Conservation (phyloP, 2,113 vertebrate species). For the Himantopus leucocephalus region DNA sequence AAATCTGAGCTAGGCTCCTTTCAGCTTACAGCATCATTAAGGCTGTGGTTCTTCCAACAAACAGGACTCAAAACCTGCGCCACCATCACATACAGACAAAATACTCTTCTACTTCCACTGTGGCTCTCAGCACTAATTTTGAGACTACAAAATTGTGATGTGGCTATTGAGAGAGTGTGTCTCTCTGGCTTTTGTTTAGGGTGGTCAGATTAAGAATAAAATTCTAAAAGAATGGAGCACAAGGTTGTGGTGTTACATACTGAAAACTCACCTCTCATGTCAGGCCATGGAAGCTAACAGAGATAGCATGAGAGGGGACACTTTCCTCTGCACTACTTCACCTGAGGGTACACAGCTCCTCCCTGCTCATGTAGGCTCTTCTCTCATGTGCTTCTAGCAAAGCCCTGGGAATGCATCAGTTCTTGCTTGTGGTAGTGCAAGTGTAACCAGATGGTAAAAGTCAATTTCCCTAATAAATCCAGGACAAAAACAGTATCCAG, state of each 20-base stretch:
- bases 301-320: neutral
- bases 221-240: neutral
- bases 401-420: neutral
- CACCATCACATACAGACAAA: neutral
- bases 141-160: neutral
- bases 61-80: neutral
- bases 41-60: neutral
- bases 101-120: neutral
- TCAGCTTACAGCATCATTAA: neutral
- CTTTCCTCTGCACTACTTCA: neutral
- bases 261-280: neutral
- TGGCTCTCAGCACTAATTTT: neutral
- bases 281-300: neutral
- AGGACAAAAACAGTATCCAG: neutral
- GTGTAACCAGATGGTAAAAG: neutral
- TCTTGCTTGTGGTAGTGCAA: neutral
- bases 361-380: accelerated
- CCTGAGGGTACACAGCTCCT: accelerated
- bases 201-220: neutral
- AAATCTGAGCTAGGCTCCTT: neutral
- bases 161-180: neutral
- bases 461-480: neutral
- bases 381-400: neutral
- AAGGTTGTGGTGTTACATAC: neutral
- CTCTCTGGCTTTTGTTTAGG: neutral